Percentiles rank a stretch among this genome's conserved stretches.
These are phyloP conservation scores for Eupithecia abbreviata DNA, from an alignment of 2,888 invertebrate genomes.

Conservation along the genomic window DNA sequence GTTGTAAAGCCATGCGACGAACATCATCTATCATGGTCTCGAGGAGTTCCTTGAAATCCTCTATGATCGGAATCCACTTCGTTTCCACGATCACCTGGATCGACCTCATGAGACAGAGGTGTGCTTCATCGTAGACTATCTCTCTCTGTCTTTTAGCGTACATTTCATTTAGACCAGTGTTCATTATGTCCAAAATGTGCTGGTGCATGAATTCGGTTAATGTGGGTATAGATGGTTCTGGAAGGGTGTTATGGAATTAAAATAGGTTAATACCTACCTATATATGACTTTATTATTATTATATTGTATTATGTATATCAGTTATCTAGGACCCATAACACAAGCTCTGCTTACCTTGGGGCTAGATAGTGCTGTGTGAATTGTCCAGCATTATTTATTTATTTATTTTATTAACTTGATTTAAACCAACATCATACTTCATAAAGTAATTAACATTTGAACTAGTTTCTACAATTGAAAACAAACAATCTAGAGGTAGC, in stretches of 20 bases:
- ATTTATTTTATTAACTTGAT: no score
- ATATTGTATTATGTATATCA: no score
- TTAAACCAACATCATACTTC: no score
- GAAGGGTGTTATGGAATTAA: not conserved
- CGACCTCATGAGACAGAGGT: conserved; percentile 15
- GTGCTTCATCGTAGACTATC: conserved; percentile 21
- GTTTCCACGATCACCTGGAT: conserved; percentile 21
- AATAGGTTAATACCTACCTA: no score
- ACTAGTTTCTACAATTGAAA: no score
- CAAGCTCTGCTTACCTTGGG: no score
- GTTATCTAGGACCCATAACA: no score
- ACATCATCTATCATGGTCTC: conserved; percentile 6
- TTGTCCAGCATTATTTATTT: no score
- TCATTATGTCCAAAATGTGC: not conserved
- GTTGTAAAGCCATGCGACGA: not conserved
- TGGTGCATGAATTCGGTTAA: not conserved
- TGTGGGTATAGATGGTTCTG: not conserved
- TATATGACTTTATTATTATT: no score
- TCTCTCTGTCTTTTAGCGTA: conserved; percentile 13
- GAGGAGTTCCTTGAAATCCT: conserved; percentile 10
- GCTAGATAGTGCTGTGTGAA: no score
- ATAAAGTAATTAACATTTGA: no score
- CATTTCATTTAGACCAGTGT: conserved; percentile 9
- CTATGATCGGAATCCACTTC: conserved; percentile 21
- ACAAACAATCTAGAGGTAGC: no score